Conservation (phyloP, 1,140 invertebrate genomes). For the Drosophila murphyi region DNA sequence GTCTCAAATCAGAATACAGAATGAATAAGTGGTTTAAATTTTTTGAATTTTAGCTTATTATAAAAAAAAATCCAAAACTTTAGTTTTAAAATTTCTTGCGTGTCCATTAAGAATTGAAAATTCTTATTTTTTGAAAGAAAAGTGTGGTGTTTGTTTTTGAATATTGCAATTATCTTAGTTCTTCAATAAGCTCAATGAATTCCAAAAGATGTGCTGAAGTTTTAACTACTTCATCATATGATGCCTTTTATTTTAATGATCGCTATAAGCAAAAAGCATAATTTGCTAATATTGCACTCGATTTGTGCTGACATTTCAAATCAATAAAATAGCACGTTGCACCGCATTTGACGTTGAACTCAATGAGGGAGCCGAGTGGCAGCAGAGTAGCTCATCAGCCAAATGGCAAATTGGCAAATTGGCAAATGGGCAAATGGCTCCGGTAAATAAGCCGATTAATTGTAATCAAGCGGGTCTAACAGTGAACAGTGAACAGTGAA, state of each 20-base stretch:
- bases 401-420: constrained; percentile 25
- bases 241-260: not conserved
- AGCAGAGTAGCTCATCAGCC: constrained; percentile 38
- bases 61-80: too few species aligned
- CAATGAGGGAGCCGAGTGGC: not conserved
- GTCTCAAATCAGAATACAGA: too few species aligned
- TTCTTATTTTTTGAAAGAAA: too few species aligned
- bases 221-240: not conserved
- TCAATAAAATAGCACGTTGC: constrained; percentile 70
- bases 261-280: not conserved
- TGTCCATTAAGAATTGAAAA: too few species aligned
- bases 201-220: too few species aligned
- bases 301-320: constrained; percentile 66
- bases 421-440: constrained; percentile 48
- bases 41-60: too few species aligned
- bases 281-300: constrained; percentile 27
- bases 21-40: too few species aligned
- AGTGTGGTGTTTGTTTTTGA: too few species aligned
- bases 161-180: too few species aligned
- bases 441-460: constrained; percentile 80
- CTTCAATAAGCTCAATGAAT: too few species aligned
- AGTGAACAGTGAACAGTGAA: constrained; percentile 27
- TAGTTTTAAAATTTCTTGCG: too few species aligned
- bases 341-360: constrained; percentile 8
- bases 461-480: constrained; percentile 73